Evolutionary conservation across 2,888 invertebrate genomes (phyloP), one percentile per base, ranked within the genome.

Genomic region (Euzophera pinguis): DNA sequence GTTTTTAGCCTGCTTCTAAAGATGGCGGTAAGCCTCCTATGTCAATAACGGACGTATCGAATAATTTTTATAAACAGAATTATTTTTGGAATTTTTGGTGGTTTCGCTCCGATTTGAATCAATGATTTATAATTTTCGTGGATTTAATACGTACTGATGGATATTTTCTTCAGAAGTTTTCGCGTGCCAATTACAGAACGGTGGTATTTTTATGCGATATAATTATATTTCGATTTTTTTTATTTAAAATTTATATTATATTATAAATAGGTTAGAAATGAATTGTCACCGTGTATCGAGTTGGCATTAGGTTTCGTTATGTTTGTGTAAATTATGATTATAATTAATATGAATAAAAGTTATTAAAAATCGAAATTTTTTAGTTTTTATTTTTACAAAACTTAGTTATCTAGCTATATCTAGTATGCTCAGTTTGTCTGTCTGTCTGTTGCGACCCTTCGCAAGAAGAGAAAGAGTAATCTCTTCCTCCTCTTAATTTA

Each of bases 291-390:
- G 63, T 69, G 63, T 67, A 71, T 67, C 71, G 73, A 71, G 77
- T 78, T 77, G 76, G 78, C 74, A 70, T 67, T 81, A 83, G 78
- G 67, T 81, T 81, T 80, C 85, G 88, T 89, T 88, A 86, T 84
- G 87, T 88, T 89, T 88, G 86, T 88, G 79, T 86, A 88, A 84
- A 86, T 86, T 88, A 84, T 82, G 71, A 81, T 76, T 78, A 81
- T 78, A 71, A 81, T 73, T 67, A 82, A 73, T 79, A 83, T 78
- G 73, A 84, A 84, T 84, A 81, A 86, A 75, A 85, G 88, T 88
- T 88, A 81, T 82, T 67, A 81, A 88, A 87, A 87, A 85, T 78
- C 61, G 80, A 61, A 73, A 14, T 39, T 8, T 12, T 41, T 55
- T 53, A 41, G 63, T 56, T 65, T 9, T 61, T 35, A 43, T 48